Evolutionary conservation across 2,888 invertebrate species (phyloP).

Genomic region (Spodoptera picta): DNA sequence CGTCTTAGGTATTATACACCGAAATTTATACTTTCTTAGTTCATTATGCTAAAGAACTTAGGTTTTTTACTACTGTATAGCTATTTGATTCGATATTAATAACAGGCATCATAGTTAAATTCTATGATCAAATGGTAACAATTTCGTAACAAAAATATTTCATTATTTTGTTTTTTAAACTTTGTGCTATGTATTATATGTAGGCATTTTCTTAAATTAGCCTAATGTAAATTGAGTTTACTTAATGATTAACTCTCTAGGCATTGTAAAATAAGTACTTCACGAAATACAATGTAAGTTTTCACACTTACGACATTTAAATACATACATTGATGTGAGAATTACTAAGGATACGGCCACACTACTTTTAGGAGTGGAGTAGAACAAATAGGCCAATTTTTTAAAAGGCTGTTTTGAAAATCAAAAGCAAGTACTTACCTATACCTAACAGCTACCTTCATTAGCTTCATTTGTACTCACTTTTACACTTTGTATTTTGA

Average conservation of each 20-base stretch:
- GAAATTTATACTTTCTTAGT: conserved; percentile 34
- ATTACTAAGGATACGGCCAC: conserved; percentile 19
- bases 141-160: conserved; percentile 56
- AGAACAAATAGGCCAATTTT: too few relatives aligned
- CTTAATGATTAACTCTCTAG: conserved; percentile 2
- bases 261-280: conserved; percentile 10
- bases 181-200: conserved; percentile 38
- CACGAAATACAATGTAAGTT: conserved; percentile 7
- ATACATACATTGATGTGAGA: conserved; percentile 12
- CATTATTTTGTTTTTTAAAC: conserved; percentile 33
- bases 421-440: background rate
- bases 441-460: too few relatives aligned
- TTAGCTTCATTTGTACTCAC: too few relatives aligned
- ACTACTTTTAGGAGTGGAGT: background rate
- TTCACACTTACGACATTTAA: conserved; percentile 18
- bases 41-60: conserved; percentile 25
- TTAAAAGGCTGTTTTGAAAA: background rate
- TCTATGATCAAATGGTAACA: conserved; percentile 46
- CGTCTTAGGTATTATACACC: conserved; percentile 24
- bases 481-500: too few relatives aligned
- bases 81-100: conserved; percentile 41
- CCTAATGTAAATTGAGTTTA: conserved; percentile 10
- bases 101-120: conserved; percentile 35
- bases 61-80: conserved; percentile 31
- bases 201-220: conserved; percentile 34